Percentiles rank a stretch among this genome's conserved stretches.
phyloP scores from a whole-genome alignment of 2,113 vertebrate species.

The Sturnus vulgaris region DNA sequence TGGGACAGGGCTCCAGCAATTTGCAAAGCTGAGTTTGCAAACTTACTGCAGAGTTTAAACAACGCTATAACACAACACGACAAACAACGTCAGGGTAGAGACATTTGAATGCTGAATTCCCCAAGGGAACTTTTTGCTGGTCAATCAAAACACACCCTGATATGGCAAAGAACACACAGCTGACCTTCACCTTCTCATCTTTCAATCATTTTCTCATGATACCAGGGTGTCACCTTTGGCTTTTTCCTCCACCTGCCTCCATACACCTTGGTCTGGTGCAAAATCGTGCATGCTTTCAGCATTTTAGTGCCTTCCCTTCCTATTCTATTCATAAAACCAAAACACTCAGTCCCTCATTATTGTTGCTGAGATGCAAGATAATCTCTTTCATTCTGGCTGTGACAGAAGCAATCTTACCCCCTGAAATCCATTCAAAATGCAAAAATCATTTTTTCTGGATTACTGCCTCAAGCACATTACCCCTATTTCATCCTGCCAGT shows the following conservation, averaged over 20 bases:
- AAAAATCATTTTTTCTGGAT: conserved; percentile 49
- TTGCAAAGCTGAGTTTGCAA: background rate
- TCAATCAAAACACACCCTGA: background rate
- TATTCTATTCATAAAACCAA: background rate
- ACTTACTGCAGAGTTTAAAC: background rate
- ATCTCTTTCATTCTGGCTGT: background rate
- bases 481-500: conserved; percentile 13
- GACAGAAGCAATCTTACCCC: conserved; percentile 8
- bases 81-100: background rate
- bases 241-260: background rate
- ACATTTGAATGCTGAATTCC: background rate
- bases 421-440: conserved; percentile 53
- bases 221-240: background rate
- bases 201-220: background rate
- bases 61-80: accelerated
- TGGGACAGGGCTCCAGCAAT: background rate
- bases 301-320: background rate
- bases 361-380: background rate
- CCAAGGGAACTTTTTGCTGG: background rate
- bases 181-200: background rate
- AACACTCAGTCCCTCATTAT: background rate
- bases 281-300: background rate
- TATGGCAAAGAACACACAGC: accelerated
- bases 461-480: conserved; percentile 30
- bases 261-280: background rate